Conservation (phyloP, 2,113 vertebrate genomes). For the Turdus rufiventris region DNA sequence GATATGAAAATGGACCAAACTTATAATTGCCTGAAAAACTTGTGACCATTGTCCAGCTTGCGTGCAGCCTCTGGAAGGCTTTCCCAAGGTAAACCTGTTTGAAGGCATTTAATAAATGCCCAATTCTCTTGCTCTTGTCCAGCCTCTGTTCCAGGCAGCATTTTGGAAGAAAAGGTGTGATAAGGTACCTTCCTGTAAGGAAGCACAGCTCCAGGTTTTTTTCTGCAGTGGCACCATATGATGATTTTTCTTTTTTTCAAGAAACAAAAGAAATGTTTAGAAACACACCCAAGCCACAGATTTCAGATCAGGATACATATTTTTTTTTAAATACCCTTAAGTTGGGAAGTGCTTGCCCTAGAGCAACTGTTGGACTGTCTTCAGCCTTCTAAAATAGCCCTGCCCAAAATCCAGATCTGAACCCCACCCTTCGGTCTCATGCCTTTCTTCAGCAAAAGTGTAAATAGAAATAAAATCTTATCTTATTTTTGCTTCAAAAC, state of each 20-base stretch:
- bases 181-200: too few relatives aligned
- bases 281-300: neutral
- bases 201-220: too few relatives aligned
- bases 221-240: neutral
- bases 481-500: neutral
- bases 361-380: neutral
- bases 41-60: accelerated
- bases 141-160: neutral
- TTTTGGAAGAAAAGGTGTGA: too few relatives aligned
- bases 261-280: neutral
- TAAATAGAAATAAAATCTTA: neutral
- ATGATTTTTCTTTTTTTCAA: neutral
- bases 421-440: conserved; percentile 18
- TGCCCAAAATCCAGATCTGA: conserved; percentile 15
- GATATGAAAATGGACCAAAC: neutral
- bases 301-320: neutral
- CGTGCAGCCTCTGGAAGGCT: neutral
- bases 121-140: neutral
- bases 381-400: conserved; percentile 41
- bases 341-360: neutral
- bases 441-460: neutral
- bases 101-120: neutral
- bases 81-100: neutral
- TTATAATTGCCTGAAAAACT: neutral
- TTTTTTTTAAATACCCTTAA: neutral